phyloP scores from a whole-genome alignment of 2,797 vertebrate species.

The Falco cherrug region DNA sequence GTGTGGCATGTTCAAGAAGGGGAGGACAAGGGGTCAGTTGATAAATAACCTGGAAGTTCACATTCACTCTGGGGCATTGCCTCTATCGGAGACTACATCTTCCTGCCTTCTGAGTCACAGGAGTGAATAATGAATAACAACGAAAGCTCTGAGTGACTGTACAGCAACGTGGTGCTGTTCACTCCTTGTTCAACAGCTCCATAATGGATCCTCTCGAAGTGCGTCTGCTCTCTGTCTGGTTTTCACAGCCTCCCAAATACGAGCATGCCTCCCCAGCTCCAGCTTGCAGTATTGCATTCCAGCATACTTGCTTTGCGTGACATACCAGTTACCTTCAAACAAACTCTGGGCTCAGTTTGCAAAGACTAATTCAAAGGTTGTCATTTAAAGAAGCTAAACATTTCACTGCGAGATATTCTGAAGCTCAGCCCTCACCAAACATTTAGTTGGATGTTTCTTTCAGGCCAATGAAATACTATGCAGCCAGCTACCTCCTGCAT shows the following conservation, averaged over 20 bases:
- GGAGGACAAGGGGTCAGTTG: not conserved
- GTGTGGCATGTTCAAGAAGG: not conserved
- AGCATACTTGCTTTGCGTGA: not conserved
- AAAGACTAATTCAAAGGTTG: not conserved
- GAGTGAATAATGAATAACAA: not conserved
- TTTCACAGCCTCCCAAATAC: conserved; percentile 3
- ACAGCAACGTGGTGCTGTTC: not conserved
- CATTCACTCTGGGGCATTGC: not conserved
- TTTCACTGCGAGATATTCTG: not conserved
- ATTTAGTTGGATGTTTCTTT: not conserved
- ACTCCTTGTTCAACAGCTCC: not conserved
- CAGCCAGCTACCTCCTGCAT: not conserved
- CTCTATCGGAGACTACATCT: not conserved
- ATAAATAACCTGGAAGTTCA: not conserved
- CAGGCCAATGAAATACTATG: not conserved
- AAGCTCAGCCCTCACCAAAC: not conserved
- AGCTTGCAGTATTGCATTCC: not conserved
- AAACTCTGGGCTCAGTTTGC: not conserved
- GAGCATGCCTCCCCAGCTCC: not conserved
- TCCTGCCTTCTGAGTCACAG: not conserved
- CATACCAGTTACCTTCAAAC: conserved; percentile 22
- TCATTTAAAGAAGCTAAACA: not conserved
- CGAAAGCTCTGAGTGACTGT: not conserved
- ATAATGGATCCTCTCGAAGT: not conserved
- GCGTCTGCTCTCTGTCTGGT: not conserved